Percentiles rank a stretch among this genome's conserved stretches.
Evolutionary conservation across 2,113 vertebrate species (phyloP).

Genomic region (Rhagologus leucostigma): DNA sequence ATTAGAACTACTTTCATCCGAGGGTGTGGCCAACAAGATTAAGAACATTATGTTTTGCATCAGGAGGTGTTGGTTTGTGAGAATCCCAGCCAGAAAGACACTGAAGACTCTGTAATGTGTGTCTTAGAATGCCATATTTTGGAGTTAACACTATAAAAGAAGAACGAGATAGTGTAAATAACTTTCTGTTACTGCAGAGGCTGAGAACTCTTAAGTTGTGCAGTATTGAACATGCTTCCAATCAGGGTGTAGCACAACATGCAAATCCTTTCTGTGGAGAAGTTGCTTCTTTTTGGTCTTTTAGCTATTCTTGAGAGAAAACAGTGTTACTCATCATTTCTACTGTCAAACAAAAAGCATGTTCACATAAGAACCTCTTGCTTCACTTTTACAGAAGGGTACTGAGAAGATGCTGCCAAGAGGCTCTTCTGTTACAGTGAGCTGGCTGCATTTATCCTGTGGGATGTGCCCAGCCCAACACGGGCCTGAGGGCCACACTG

Average conservation of each 20-base stretch:
- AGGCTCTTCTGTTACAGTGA: not conserved
- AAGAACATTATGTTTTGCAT: not conserved
- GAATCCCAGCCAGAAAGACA: not conserved
- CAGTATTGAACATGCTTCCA: not conserved
- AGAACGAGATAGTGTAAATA: not conserved
- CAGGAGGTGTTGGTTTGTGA: not conserved
- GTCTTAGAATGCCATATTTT: not conserved
- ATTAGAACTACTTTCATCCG: not conserved
- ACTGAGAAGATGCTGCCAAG: not conserved
- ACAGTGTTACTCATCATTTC: not conserved
- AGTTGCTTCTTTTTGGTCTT: not conserved
- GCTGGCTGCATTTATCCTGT: not conserved
- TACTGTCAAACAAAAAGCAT: not conserved
- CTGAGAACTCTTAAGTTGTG: not conserved
- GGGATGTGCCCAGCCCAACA: not conserved
- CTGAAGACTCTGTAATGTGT: not conserved
- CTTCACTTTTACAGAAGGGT: not conserved
- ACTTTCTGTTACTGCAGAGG: not conserved
- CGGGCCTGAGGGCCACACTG: rapidly evolving
- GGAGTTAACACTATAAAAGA: not conserved
- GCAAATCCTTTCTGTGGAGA: not conserved
- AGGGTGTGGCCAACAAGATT: not conserved
- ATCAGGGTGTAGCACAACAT: not conserved
- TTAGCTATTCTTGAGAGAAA: not conserved
- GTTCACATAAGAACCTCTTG: not conserved